Evolutionary conservation across 2,797 vertebrate species (phyloP).

Genomic region (Siniperca undulata): DNA sequence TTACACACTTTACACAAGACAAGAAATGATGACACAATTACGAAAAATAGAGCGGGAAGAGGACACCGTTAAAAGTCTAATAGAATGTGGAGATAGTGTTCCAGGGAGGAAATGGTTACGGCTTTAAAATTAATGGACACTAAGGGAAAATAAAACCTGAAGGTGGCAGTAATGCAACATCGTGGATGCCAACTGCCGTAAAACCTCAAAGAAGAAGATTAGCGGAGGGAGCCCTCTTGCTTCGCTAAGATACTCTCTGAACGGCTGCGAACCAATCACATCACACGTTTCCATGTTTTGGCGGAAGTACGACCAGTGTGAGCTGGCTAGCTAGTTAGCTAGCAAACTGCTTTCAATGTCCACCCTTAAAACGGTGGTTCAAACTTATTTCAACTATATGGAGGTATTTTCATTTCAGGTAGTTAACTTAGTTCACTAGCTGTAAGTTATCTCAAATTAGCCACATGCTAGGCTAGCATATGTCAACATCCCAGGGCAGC

Average conservation of each 20-base stretch:
- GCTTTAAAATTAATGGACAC: no score
- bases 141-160: no score
- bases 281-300: conserved; percentile 18
- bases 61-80: no score
- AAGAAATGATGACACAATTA: no score
- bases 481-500: conserved; percentile 18
- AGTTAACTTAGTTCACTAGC: neutral
- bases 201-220: neutral
- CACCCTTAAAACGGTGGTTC: neutral
- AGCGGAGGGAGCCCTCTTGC: conserved; percentile 30
- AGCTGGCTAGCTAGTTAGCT: neutral
- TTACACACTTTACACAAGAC: no score
- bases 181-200: no score
- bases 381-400: neutral
- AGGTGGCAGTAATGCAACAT: no score
- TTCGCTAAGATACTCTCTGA: conserved; percentile 3
- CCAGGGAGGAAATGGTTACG: no score
- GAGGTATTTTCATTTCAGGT: neutral
- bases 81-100: no score
- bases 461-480: conserved; percentile 40
- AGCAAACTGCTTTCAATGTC: neutral
- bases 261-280: conserved; percentile 52
- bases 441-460: neutral
- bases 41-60: no score
- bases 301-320: conserved; percentile 44